Percentiles rank a stretch among this genome's conserved stretches.
Evolutionary conservation across 2,797 vertebrate genomes (phyloP).

Genomic region (Periophthalmus magnuspinnatus): DNA sequence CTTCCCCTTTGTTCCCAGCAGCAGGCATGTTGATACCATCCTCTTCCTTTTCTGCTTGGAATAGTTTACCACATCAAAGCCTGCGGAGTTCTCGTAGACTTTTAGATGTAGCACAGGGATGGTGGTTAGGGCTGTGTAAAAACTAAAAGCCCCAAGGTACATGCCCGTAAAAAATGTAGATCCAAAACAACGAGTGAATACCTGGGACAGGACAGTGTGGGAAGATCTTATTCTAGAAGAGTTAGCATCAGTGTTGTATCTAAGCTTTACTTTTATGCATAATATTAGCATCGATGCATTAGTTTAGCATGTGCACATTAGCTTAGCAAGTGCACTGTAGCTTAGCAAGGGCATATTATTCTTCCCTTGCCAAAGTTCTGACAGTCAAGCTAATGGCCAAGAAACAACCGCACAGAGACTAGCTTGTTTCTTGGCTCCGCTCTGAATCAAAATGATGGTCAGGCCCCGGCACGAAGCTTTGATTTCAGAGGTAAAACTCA

Average conservation of each 20-base stretch:
- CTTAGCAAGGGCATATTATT: not conserved
- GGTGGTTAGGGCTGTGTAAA: slow-evolving; percentile 50
- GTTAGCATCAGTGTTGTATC: not conserved
- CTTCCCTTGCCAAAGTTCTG: slow-evolving; percentile 3
- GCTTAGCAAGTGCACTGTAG: not conserved
- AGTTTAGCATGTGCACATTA: not conserved
- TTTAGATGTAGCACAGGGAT: slow-evolving; percentile 33
- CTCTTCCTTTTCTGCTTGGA: slow-evolving; percentile 46
- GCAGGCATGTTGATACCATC: slow-evolving; percentile 49
- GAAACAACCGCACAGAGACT: slow-evolving; percentile 43
- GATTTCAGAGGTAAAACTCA: slow-evolving; percentile 37
- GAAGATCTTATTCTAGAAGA: slow-evolving; percentile 20
- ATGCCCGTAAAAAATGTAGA: slow-evolving; percentile 56
- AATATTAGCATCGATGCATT: not conserved
- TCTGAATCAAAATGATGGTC: slow-evolving; percentile 55
- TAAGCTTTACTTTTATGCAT: too few species aligned
- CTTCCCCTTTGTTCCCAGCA: slow-evolving; percentile 49
- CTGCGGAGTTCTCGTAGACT: slow-evolving; percentile 41
- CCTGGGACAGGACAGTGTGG: slow-evolving; percentile 44
- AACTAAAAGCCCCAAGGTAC: slow-evolving; percentile 44
- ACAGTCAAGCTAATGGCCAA: slow-evolving; percentile 23
- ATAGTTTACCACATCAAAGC: slow-evolving; percentile 66
- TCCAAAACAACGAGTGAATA: slow-evolving; percentile 40
- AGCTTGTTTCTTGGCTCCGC: slow-evolving; percentile 47
- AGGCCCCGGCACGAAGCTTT: slow-evolving; percentile 47